Evolutionary conservation across 1,140 invertebrate genomes (phyloP).

Genomic region (Cotesia vestalis): DNA sequence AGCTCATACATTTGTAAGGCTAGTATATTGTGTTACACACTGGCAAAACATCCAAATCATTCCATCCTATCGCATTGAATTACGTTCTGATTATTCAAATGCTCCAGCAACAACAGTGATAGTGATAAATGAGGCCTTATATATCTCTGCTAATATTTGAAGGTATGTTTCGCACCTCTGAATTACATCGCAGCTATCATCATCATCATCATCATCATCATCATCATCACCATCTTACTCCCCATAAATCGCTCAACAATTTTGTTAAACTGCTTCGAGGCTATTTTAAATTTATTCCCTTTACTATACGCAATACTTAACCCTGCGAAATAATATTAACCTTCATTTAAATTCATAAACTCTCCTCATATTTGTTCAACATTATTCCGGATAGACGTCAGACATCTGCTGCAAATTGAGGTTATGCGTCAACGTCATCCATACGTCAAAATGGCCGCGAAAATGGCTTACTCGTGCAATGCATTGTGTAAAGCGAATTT

Average conservation of each 20-base stretch:
- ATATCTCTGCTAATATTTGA: slow-evolving; percentile 7
- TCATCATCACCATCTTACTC: neutral
- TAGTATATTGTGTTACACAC: neutral
- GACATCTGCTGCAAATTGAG: too few relatives aligned
- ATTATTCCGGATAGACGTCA: too few relatives aligned
- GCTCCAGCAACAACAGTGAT: neutral
- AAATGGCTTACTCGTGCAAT: slow-evolving; percentile 21
- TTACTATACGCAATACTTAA: neutral
- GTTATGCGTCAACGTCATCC: slow-evolving; percentile 29
- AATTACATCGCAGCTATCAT: neutral
- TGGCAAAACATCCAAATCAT: slow-evolving; percentile 9
- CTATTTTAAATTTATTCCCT: slow-evolving; percentile 1
- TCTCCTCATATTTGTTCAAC: neutral
- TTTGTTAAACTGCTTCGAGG: neutral
- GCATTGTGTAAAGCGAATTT: too few relatives aligned
- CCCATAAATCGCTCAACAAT: slow-evolving; percentile 12
- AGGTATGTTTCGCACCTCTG: slow-evolving; percentile 20
- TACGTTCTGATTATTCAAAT: slow-evolving; percentile 26
- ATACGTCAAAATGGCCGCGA: slow-evolving; percentile 52
- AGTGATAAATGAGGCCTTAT: slow-evolving; percentile 18
- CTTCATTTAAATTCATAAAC: too few relatives aligned
- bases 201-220: neutral
- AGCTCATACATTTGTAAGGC: too few relatives aligned
- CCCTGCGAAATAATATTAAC: neutral
- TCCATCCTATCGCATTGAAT: slow-evolving; percentile 10